These are phyloP conservation scores for Sminthopsis crassicaudata DNA, from an alignment of 2,113 vertebrate genomes.

Conservation along the genomic window DNA sequence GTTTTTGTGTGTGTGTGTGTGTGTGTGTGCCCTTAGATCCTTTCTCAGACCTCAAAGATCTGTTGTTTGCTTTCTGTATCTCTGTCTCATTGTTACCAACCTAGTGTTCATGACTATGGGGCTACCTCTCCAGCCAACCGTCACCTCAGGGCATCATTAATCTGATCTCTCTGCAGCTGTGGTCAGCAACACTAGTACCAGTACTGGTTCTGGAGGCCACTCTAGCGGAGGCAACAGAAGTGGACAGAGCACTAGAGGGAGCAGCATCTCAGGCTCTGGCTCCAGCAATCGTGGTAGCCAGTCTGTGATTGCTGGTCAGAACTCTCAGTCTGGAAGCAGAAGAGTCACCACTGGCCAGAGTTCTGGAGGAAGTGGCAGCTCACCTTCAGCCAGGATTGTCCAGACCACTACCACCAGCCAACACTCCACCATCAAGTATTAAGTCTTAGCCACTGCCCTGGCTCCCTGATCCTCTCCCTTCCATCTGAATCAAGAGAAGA, in stretches of 20 bases:
- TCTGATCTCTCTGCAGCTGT: not conserved
- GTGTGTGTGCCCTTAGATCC: not conserved
- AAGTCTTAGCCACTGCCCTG: not conserved
- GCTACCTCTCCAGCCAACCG: not conserved
- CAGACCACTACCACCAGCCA: conserved; percentile 5
- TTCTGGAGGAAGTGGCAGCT: not conserved
- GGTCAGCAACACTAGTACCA: not conserved
- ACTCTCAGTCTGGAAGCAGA: not conserved
- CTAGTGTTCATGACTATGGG: not conserved
- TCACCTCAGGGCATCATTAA: not conserved
- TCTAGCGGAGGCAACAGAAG: not conserved
- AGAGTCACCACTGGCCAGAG: not conserved
- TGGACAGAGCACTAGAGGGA: not conserved
- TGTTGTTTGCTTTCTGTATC: not conserved
- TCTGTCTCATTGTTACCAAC: not conserved
- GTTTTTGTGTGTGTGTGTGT: not conserved
- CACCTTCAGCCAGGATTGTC: not conserved
- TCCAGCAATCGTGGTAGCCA: not conserved
- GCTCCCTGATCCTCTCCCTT: not conserved
- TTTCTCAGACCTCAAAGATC: not conserved
- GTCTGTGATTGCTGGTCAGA: not conserved
- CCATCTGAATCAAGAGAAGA: not conserved
- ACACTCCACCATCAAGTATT: not conserved
- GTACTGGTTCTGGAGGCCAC: conserved; percentile 60
- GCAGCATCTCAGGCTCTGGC: not conserved